phyloP scores from a whole-genome alignment of 2,113 vertebrate genomes.

The Ameiurus melas region DNA sequence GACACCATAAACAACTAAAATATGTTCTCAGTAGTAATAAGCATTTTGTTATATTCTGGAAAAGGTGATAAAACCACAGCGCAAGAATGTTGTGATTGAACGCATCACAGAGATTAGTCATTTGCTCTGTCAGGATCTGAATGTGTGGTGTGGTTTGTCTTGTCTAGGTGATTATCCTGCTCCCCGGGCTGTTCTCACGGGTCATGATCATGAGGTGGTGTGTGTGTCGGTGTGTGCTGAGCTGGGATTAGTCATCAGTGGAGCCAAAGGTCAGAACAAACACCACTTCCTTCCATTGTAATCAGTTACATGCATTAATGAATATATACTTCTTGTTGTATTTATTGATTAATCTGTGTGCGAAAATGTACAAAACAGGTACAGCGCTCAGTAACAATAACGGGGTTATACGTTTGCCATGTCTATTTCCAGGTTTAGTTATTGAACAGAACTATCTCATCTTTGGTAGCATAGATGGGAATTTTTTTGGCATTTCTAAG shows the following conservation, averaged over 20 bases:
- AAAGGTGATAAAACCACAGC: not conserved
- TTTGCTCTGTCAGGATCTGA: not conserved
- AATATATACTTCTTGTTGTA: not conserved
- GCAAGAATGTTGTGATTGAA: not conserved
- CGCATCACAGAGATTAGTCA: not conserved
- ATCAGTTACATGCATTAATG: not conserved
- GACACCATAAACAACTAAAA: not conserved
- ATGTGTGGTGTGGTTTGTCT: not conserved
- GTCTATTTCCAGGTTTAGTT: not conserved
- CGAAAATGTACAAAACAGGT: not conserved
- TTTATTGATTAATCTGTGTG: not conserved
- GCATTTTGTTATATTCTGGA: not conserved
- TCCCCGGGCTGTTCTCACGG: slow-evolving; percentile 92
- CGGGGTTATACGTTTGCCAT: not conserved
- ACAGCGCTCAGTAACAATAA: not conserved
- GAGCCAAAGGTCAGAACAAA: slow-evolving; percentile 90
- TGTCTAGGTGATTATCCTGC: slow-evolving; percentile 92
- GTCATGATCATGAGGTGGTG: slow-evolving; percentile 97
- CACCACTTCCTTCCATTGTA: not conserved
- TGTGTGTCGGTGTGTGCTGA: slow-evolving; percentile 93
- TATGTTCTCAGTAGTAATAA: not conserved
- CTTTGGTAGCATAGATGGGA: not conserved
- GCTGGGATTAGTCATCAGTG: slow-evolving; percentile 95
- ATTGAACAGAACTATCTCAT: not conserved
- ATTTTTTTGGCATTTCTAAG: not conserved